A percentile compares a stretch with the other conserved stretches of the same genome.
Conservation (phyloP, 1,140 invertebrate species). For the Helicoverpa zea region DNA sequence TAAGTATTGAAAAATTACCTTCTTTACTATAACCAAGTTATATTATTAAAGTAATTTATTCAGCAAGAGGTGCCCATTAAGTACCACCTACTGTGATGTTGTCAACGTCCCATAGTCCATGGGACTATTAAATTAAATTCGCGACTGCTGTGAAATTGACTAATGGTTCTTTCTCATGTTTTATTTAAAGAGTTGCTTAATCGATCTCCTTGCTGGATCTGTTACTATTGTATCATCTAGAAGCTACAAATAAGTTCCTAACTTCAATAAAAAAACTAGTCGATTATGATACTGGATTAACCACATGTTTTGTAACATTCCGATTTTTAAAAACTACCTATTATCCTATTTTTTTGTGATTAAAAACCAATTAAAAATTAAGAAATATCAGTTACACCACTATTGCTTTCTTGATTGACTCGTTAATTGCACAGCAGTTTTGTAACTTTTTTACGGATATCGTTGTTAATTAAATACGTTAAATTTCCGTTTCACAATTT, state of each 20-base stretch:
- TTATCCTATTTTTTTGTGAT: conserved; percentile 15
- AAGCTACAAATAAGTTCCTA: background rate
- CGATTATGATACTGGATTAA: background rate
- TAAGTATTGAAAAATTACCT: background rate
- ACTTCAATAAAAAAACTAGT: background rate
- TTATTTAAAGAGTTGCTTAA: background rate
- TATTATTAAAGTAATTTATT: conserved; percentile 37
- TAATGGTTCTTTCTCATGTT: background rate
- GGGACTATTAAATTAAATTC: conserved; percentile 53
- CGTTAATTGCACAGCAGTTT: background rate
- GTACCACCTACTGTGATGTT: conserved; percentile 16
- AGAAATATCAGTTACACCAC: background rate
- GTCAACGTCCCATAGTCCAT: background rate
- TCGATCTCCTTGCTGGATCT: background rate
- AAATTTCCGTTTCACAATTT: conserved; percentile 10
- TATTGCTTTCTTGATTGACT: background rate
- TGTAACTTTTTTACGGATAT: background rate
- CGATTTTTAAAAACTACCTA: background rate
- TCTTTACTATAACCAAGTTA: background rate
- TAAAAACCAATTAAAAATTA: background rate
- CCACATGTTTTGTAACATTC: background rate
- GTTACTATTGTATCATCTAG: background rate
- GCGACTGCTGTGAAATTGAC: conserved; percentile 39
- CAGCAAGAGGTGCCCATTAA: conserved; percentile 13
- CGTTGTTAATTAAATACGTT: background rate